Base-by-base conservation (phyloP, 1,140 invertebrate genomes). In the Hylaeus volcanicus region DNA sequence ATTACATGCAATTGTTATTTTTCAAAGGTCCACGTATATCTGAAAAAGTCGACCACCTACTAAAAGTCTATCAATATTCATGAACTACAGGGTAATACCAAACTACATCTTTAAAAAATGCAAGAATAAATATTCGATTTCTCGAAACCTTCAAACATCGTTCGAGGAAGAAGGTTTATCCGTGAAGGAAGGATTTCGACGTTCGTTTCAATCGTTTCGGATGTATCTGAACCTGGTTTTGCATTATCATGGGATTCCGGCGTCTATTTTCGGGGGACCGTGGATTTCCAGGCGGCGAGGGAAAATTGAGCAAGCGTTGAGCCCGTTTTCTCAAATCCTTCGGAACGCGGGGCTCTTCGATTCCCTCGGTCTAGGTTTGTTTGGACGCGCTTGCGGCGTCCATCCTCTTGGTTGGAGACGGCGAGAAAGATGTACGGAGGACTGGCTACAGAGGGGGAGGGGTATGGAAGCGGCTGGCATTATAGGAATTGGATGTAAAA, bases 401-500 rank as follows among this genome's bases (percentile, higher is more conserved):
- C 75, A 15, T 66, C 60, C 26, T 48, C 61, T 81, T 37, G 26
- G 60, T 69, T 60, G 58, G 72, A 82, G 61, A 72, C 76, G 63
- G 60, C 60, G 65, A 41, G 51, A 76, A 63, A 80, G 65, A 87
- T 41, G 64, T 48, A 48, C 69, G 51, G 60, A 56, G 15, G 56
- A 14, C 41, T n/a, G 37, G 51, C n/a, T 1, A 43, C 11, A 26
- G 61, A 41, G 14, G 53, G 11, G 26, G 0, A 26, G 26, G 26
- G 26, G 26, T 26, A 26, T 26, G 60, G 39, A 64, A 8, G 64
- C 26, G 68, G 65, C 56, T n/a, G 70, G 82, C 86, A 86, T 90
- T 89, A 87, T 83, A 86, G 79, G 86, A 89, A 90, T 91, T 90
- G 86, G 80, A 90, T 91, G 88, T 87, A 84, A 90, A 91, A 90